Conservation (phyloP, 2,113 vertebrate genomes). For the Saccopteryx leptura region DNA sequence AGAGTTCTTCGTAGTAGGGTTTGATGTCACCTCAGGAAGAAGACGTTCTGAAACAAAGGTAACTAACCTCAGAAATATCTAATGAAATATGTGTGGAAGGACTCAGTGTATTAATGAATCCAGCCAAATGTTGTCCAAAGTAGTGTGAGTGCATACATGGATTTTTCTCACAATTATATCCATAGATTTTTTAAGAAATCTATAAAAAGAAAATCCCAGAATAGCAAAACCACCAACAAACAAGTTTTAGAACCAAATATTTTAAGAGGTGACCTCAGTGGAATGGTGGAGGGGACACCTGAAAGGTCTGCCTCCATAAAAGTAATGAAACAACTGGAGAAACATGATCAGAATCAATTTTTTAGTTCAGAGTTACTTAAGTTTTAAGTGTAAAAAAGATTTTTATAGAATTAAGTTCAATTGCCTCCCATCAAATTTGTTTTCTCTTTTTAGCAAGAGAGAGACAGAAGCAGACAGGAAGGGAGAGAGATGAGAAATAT, state of each 20-base stretch:
- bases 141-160: background rate
- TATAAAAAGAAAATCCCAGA: background rate
- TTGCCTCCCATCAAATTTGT: background rate
- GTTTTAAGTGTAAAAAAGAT: conserved; percentile 16
- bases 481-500: too few species aligned
- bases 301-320: background rate
- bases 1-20: background rate
- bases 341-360: background rate
- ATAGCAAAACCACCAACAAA: background rate
- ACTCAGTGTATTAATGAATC: background rate
- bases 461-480: too few species aligned
- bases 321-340: background rate
- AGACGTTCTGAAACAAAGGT: background rate
- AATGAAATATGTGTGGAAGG: background rate
- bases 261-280: background rate
- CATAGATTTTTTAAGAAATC: background rate
- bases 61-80: conserved; percentile 4
- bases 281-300: background rate
- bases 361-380: background rate
- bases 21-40: background rate
- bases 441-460: too few species aligned
- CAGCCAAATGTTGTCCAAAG: background rate
- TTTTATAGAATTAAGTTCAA: background rate
- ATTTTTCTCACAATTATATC: background rate
- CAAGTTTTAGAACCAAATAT: background rate